These are phyloP conservation scores for Epirrhoe tristata DNA, from an alignment of 2,888 invertebrate species.

Conservation along the genomic window DNA sequence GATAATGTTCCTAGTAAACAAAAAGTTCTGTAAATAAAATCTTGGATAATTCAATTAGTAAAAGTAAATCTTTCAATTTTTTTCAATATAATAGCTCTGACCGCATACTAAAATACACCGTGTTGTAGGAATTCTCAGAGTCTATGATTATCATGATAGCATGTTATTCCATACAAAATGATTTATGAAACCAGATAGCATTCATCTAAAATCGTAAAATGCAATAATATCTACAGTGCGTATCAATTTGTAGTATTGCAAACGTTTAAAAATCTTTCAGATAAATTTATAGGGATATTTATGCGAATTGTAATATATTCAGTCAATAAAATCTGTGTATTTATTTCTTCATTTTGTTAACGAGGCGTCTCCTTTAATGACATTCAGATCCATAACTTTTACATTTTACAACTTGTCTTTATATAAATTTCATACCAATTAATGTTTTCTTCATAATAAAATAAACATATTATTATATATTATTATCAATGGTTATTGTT, in stretches of 20 bases:
- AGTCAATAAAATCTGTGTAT: slow-evolving; percentile 51
- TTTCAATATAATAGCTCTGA: no score
- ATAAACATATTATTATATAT: background rate
- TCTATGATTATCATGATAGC: background rate
- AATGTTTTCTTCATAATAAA: slow-evolving; percentile 4
- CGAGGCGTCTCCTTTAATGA: slow-evolving; percentile 61
- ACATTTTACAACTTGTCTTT: slow-evolving; percentile 4
- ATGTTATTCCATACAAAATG: background rate
- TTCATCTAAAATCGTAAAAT: background rate
- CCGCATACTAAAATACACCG: no score
- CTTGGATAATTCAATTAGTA: no score
- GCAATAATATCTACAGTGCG: background rate
- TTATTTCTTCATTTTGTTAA: slow-evolving; percentile 65
- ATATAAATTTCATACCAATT: slow-evolving; percentile 52
- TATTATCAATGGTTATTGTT: background rate
- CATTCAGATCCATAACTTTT: slow-evolving; percentile 56
- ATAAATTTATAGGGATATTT: slow-evolving; percentile 50
- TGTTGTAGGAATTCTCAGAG: no score
- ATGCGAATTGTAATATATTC: slow-evolving; percentile 61
- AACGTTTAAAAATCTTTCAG: slow-evolving; percentile 25
- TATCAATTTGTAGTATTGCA: slow-evolving; percentile 20
- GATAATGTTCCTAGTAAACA: no score
- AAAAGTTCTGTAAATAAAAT: no score
- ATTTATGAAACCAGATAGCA: background rate
- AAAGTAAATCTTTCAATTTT: no score